Evolutionary conservation across 2,888 invertebrate species (phyloP).

Genomic region (Scaptodrosophila latifasciaeformis): DNA sequence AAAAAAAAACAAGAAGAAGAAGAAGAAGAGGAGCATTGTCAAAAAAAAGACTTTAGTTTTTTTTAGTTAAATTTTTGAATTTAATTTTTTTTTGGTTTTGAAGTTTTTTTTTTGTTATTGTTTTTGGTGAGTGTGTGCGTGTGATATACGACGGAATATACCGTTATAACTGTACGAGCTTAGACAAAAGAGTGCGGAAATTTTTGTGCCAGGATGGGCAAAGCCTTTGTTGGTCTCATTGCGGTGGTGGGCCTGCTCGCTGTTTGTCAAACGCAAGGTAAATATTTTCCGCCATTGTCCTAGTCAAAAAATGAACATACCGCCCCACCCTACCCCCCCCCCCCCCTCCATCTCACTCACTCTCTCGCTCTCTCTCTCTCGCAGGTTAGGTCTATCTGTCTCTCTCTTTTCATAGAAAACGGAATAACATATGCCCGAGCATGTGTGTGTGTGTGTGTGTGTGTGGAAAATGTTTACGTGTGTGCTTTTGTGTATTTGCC

Average conservation of each 20-base stretch:
- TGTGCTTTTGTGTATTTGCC: conserved; percentile 3
- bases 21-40: too few species aligned
- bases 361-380: too few species aligned
- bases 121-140: too few species aligned
- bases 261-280: conserved; percentile 70
- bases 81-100: neutral
- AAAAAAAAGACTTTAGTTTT: too few species aligned
- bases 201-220: conserved; percentile 41
- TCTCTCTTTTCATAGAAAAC: too few species aligned
- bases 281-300: conserved; percentile 53
- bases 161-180: too few species aligned
- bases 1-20: conserved; percentile 1
- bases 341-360: too few species aligned
- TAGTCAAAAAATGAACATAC: neutral
- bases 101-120: too few species aligned
- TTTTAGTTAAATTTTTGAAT: neutral
- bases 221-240: conserved; percentile 68
- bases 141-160: too few species aligned
- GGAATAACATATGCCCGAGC: conserved; percentile 19
- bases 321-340: neutral
- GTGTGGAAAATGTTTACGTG: neutral
- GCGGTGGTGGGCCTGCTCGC: conserved; percentile 61
- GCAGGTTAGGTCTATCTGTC: too few species aligned
- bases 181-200: too few species aligned
- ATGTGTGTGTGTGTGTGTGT: conserved; percentile 5